These are phyloP conservation scores for Rhynchophorus ferrugineus DNA, from an alignment of 1,140 invertebrate genomes.

Conservation along the genomic window DNA sequence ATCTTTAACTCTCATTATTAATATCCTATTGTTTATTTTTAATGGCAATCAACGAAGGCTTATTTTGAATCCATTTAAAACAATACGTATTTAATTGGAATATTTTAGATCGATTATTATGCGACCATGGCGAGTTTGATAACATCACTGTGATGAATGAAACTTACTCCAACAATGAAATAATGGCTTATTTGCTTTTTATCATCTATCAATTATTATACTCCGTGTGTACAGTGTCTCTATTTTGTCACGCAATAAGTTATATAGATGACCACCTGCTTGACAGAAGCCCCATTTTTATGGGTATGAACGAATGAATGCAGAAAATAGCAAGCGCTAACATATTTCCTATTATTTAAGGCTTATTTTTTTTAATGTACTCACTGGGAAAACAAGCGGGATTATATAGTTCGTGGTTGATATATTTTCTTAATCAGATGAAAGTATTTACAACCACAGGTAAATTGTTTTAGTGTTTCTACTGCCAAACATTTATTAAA, in stretches of 20 bases:
- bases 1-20: too few relatives aligned
- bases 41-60: too few relatives aligned
- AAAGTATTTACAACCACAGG: slow-evolving; percentile 29
- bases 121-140: not conserved
- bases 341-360: too few relatives aligned
- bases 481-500: slow-evolving; percentile 4
- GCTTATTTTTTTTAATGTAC: not conserved
- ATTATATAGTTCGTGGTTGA: slow-evolving; percentile 40
- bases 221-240: slow-evolving; percentile 53
- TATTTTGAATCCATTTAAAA: too few relatives aligned
- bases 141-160: not conserved
- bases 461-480: too few relatives aligned
- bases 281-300: slow-evolving; percentile 9
- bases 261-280: slow-evolving; percentile 55
- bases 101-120: slow-evolving; percentile 15
- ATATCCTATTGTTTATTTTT: too few relatives aligned
- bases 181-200: slow-evolving; percentile 45
- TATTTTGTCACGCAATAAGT: slow-evolving; percentile 55
- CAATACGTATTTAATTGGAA: not conserved
- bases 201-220: slow-evolving; percentile 52
- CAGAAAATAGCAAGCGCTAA: too few relatives aligned
- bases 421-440: slow-evolving; percentile 16
- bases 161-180: slow-evolving; percentile 12
- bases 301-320: too few relatives aligned
- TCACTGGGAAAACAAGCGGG: slow-evolving; percentile 42